Evolutionary conservation across 2,113 vertebrate genomes (phyloP), one percentile per base, ranked within the genome.

Genomic region (Callipepla californica): DNA sequence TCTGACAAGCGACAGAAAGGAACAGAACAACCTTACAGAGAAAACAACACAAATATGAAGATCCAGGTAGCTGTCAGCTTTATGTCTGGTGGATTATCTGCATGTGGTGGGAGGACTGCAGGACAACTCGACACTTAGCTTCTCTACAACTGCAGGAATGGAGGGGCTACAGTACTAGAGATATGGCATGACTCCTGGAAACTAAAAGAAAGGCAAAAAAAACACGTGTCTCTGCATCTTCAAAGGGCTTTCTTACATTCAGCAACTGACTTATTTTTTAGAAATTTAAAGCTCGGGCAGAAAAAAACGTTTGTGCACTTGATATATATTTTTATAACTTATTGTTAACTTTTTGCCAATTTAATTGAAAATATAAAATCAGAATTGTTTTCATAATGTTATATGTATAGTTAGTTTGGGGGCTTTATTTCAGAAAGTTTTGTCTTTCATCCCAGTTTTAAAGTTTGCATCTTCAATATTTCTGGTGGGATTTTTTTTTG

Each of bases 11-110:
- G 0, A 34, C 30, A 57, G 47, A 55, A 70, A 42, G 25, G 6
- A 69, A n/a, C 36, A 63, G 18, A 66, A 0, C 30, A 9, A 18
- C 30, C 30, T 23, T 13, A 34, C 20, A 45, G 23, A n/a, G 20
- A 44, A 58, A 69, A 34, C 3, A 15, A 16, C 5, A 38, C 1
- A 1, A 6, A 8, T 9, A 2, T 1, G 6, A 26, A 80, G 9
- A 8, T 40, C 14, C 51, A 42, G 38, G 18, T 5, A 48, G 6
- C 1, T 12, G 45, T 26, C 40, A 81, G 38, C 36, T 62, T 18
- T 47, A 58, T 47, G 34, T 9, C 6, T 8, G 30, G 18, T 12
- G 11, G n/a, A 15, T 36, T 6, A 13, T 25, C 20, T 40, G 25
- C 6, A 9, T 7, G n/a, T 7, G 21, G 34, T n/a, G 30, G 9